Evolutionary conservation across 2,113 vertebrate genomes (phyloP).

Genomic region (Henicopernis longicauda): DNA sequence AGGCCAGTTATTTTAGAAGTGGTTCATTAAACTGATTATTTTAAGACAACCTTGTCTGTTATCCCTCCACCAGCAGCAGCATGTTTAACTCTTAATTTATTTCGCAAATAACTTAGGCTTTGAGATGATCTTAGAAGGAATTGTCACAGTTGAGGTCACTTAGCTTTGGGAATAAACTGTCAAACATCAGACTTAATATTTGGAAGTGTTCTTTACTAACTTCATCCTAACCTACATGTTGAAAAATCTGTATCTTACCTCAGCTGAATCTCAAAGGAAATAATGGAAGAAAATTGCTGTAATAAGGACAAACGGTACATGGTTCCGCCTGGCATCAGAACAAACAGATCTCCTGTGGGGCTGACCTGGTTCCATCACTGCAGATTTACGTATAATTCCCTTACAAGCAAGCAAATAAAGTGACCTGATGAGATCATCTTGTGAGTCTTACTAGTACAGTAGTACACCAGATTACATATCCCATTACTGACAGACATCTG

Average conservation of each 20-base stretch:
- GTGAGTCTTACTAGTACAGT: not conserved
- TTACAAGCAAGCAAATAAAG: not conserved
- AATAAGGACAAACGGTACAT: not conserved
- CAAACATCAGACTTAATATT: not conserved
- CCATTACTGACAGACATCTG: not conserved
- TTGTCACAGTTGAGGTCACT: not conserved
- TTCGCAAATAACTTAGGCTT: not conserved
- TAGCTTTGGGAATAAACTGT: not conserved
- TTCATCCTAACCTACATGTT: not conserved
- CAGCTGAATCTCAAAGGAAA: not conserved
- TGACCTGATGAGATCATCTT: not conserved
- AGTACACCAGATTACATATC: not conserved
- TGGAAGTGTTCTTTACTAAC: not conserved
- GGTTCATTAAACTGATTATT: not conserved
- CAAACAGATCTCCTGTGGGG: not conserved
- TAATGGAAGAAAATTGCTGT: rapidly evolving
- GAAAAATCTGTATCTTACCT: not conserved
- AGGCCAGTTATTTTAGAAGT: conserved; percentile 20
- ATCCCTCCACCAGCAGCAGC: not conserved
- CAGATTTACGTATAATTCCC: not conserved
- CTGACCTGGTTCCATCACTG: conserved; percentile 16
- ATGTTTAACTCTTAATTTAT: not conserved
- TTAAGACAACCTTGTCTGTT: not conserved
- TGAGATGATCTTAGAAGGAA: not conserved
- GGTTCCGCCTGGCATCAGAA: not conserved